Percentiles rank a stretch among this genome's conserved stretches.
phyloP scores from a whole-genome alignment of 1,140 invertebrate genomes.

The Eupristina koningsbergeri region DNA sequence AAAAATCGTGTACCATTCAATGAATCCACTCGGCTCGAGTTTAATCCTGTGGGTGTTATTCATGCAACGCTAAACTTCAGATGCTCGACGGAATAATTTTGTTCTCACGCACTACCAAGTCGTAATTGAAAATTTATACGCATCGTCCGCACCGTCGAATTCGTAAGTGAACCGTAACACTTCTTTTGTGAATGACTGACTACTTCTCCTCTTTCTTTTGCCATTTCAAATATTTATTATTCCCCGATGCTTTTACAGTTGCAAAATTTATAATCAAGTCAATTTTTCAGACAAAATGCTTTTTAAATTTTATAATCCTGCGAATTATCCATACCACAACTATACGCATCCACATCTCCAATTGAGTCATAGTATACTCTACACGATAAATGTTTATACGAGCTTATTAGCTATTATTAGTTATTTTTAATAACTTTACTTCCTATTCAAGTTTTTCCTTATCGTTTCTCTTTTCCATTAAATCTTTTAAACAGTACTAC shows the following conservation, averaged over 20 bases:
- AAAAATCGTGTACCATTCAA: not conserved
- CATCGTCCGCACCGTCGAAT: slow-evolving; percentile 9
- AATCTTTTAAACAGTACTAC: too few species aligned
- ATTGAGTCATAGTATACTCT: too few species aligned
- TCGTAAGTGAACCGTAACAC: slow-evolving; percentile 9
- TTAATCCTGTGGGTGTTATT: not conserved
- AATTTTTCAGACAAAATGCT: too few species aligned
- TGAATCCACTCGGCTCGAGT: not conserved
- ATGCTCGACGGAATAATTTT: not conserved
- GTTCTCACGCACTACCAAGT: slow-evolving; percentile 5
- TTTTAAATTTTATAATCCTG: too few species aligned
- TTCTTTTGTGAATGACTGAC: not conserved
- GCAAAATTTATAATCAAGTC: too few species aligned
- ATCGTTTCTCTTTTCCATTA: too few species aligned
- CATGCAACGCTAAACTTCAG: not conserved
- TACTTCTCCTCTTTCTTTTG: not conserved
- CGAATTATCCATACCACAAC: too few species aligned
- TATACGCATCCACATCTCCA: too few species aligned
- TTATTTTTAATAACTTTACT: too few species aligned
- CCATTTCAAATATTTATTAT: not conserved
- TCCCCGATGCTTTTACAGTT: not conserved
- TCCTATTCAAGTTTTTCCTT: too few species aligned
- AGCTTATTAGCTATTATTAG: too few species aligned
- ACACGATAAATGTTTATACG: too few species aligned
- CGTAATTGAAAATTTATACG: slow-evolving; percentile 26